phyloP scores from a whole-genome alignment of 2,888 invertebrate species.

The Eilema griseolum region DNA sequence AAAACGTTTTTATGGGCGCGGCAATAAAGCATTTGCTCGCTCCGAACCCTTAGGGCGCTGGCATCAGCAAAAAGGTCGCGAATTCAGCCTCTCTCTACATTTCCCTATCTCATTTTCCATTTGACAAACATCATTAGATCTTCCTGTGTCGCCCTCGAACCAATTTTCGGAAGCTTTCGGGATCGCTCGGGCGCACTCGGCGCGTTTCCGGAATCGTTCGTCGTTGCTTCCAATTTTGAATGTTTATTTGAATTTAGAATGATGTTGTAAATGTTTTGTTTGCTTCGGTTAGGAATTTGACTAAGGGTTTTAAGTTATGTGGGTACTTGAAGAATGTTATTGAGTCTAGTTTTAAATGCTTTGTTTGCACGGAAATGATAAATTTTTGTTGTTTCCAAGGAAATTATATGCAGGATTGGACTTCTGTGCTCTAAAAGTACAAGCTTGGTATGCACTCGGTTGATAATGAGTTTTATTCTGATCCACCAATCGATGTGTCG shows the following conservation, averaged over 20 bases:
- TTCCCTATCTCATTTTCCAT: constrained; percentile 88
- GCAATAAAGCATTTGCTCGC: constrained; percentile 50
- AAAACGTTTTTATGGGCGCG: constrained; percentile 45
- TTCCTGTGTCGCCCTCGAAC: constrained; percentile 77
- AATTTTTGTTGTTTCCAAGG: too few relatives aligned
- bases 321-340: constrained; percentile 1
- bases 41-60: constrained; percentile 53
- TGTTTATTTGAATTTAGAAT: constrained; percentile 51
- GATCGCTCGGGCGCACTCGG: constrained; percentile 69
- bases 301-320: constrained; percentile 11
- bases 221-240: constrained; percentile 62
- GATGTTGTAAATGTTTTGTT: constrained; percentile 39
- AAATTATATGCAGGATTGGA: too few relatives aligned
- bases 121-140: constrained; percentile 87
- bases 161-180: constrained; percentile 75
- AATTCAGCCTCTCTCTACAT: constrained; percentile 78
- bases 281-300: constrained; percentile 14
- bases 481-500: too few relatives aligned
- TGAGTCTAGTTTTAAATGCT: not conserved
- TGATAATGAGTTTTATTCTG: too few relatives aligned
- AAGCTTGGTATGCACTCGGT: too few relatives aligned
- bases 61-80: constrained; percentile 78
- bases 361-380: not conserved
- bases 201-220: constrained; percentile 63
- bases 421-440: too few relatives aligned